These are phyloP conservation scores for Escarpia spicata DNA, from an alignment of 2,888 invertebrate genomes.

Conservation along the genomic window DNA sequence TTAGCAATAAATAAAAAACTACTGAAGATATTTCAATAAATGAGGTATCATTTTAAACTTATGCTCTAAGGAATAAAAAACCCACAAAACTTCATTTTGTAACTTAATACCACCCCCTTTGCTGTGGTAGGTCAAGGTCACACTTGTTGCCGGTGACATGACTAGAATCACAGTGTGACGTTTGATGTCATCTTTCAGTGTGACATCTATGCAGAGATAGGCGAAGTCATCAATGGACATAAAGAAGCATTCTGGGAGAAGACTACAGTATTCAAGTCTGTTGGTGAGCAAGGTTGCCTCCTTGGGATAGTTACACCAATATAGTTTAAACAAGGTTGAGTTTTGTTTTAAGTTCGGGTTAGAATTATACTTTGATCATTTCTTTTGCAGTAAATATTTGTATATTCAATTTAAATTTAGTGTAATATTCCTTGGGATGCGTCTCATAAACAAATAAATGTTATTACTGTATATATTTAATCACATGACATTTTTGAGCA, in stretches of 20 bases:
- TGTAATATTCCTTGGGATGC: not conserved
- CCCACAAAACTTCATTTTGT: no score
- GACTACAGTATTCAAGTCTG: constrained; percentile 74
- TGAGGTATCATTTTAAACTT: no score
- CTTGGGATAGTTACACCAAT: not conserved
- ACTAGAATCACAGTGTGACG: not conserved
- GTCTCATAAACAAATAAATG: not conserved
- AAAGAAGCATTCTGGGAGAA: constrained; percentile 55
- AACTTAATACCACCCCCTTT: no score
- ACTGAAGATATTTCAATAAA: no score
- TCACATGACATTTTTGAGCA: no score
- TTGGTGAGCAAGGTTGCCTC: constrained; percentile 66
- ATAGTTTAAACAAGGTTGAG: not conserved
- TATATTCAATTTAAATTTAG: not conserved
- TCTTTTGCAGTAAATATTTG: not conserved
- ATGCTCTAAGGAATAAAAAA: no score
- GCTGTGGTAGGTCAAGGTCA: not conserved
- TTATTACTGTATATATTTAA: not conserved
- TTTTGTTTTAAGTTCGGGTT: no score
- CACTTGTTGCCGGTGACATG: not conserved
- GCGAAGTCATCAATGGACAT: constrained; percentile 68
- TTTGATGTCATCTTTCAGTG: constrained; percentile 50
- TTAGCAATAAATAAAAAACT: no score
- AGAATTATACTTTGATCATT: not conserved
- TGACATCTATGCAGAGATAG: constrained; percentile 71